Evolutionary conservation across 2,113 vertebrate species (phyloP).

Genomic region (Castor canadensis): DNA sequence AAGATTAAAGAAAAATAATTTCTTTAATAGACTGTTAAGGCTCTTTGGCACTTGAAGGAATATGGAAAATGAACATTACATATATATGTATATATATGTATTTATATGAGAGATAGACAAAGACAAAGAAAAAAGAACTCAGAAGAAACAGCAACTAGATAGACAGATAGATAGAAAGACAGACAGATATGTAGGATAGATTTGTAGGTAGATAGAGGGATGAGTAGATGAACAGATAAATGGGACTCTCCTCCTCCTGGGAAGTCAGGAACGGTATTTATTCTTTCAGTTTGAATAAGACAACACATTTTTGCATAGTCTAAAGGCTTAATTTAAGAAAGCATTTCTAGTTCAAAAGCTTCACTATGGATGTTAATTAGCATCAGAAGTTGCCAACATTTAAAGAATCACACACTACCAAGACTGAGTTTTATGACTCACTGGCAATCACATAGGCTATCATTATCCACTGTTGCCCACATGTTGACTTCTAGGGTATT

Average conservation of each 20-base stretch:
- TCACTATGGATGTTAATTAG: not conserved
- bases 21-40: not conserved
- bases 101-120: too few species aligned
- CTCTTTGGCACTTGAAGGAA: not conserved
- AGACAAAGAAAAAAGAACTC: not conserved
- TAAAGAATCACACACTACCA: not conserved
- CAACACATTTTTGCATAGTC: not conserved
- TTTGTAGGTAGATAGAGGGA: too few species aligned
- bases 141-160: not conserved
- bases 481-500: not conserved
- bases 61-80: too few species aligned
- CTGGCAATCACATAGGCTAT: not conserved
- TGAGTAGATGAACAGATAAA: not conserved
- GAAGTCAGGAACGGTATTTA: not conserved
- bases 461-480: rapidly evolving
- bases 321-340: not conserved
- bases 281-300: constrained; percentile 27
- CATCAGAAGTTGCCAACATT: not conserved
- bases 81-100: too few species aligned
- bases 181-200: not conserved
- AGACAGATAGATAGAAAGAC: not conserved
- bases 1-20: not conserved
- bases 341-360: not conserved
- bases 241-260: not conserved
- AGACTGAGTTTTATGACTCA: not conserved